Evolutionary conservation across 2,888 invertebrate species (phyloP), one percentile per base, ranked within the genome.

Genomic region (Lochmaea capreae): DNA sequence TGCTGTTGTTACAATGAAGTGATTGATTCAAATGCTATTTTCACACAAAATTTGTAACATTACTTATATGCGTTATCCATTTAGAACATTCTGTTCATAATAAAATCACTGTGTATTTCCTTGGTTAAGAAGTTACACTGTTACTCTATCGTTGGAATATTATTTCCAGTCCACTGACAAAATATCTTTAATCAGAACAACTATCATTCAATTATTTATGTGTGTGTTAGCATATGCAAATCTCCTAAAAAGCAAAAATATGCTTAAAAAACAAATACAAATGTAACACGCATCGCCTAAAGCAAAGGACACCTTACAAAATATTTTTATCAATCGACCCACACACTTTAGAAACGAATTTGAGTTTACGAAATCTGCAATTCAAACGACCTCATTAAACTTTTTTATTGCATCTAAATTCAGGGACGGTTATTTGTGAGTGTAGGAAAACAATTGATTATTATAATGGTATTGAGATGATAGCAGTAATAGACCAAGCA

Each of bases 311-410:
- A 58, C 54, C 54, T 57, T 57, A 58, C 58, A 58, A 58, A 58
- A 58, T 58, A 26, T 58, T 58, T 58, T 58, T 58, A 58, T 58
- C 58, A 26, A 58, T 58, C 26, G 11, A 58, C 58, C 58, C 58
- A 58, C 58, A 58, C 58, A 58, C 8, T 58, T 58, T 58, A 11
- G 26, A 26, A 58, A 26, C 26, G n/a, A 26, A 22, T 58, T 58
- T 3, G 18, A 2, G n/a, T 57, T 57, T 8, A 18, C 18, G 26
- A 58, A 18, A 26, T 58, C 26, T 58, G 26, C 26, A 58, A 58
- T 26, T 18, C 26, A 58, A 58, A 58, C 14, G 58, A 58, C 11
- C 10, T 58, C 58, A 58, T 58, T 58, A 58, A 58, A 58, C 33
- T 18, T 58, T 58, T 58, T 58, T 58, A 58, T 58, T 58, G 26